Evolutionary conservation across 2,888 invertebrate genomes (phyloP), one percentile per base, ranked within the genome.

Genomic region (Mystacides longicornis): DNA sequence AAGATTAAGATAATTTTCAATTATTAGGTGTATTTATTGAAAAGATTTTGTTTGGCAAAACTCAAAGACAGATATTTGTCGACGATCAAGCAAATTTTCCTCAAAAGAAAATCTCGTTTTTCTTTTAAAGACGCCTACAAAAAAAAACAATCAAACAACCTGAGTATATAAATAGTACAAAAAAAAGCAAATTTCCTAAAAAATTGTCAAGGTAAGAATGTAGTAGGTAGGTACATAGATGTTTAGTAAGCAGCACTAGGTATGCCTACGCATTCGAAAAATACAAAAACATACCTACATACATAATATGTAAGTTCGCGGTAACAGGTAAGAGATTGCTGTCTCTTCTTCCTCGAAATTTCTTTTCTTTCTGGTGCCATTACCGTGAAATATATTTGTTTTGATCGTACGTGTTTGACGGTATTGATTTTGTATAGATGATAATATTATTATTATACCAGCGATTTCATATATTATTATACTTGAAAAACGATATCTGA

Each of bases 401-500:
- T 37, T 37, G 37, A 37, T 37, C 37, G n/a, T 37, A 37, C 37
- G 37, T 37, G 37, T 37, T 37, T 37, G 37, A 37, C 37, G 37
- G 14, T 37, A 37, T 37, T 37, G 37, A 37, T 37, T 37, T 16
- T 16, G 14, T 37, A 14, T 7, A 27, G 16, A 37, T 37, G 37
- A 14, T 14, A n/a, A n/a, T n/a, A n/a, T n/a, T n/a, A n/a, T n/a
- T n/a, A 37, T 37, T 14, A 37, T 14, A 14, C 37, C 37, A 37
- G 37, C 37, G n/a, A 37, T 37, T 37, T 16, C 37, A 37, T 37
- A 37, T 37, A 37, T 37, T n/a, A n/a, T n/a, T 37, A 37, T 16
- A 37, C 37, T 37, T 37, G 37, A 37, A 37, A 37, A 37, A 37
- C 14, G 37, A 37, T n/a, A 37, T 37, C 37, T n/a, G n/a, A 37